Percentiles rank a stretch among this genome's conserved stretches.
These are phyloP conservation scores for Drosophila putrida DNA, from an alignment of 2,888 invertebrate genomes.

Conservation along the genomic window DNA sequence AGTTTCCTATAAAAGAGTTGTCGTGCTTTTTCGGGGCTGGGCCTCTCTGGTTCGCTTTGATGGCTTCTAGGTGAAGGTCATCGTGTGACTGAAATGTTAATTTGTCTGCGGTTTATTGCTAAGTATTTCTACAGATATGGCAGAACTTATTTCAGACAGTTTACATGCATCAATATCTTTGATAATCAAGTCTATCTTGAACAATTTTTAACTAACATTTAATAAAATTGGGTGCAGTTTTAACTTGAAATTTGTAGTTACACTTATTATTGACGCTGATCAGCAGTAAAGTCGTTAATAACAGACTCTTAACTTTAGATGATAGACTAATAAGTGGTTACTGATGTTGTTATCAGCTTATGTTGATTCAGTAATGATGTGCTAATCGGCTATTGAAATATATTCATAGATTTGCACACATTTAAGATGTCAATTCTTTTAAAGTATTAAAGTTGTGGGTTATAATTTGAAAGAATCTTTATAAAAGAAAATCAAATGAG, in stretches of 20 bases:
- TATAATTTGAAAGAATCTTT: too few relatives aligned
- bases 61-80: constrained; percentile 80
- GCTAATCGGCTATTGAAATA: too few relatives aligned
- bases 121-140: constrained; percentile 32
- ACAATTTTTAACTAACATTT: not conserved
- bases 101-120: constrained; percentile 48
- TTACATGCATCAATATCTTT: not conserved
- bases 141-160: constrained; percentile 10
- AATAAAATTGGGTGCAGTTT: not conserved
- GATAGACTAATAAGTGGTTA: not conserved
- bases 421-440: too few relatives aligned
- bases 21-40: constrained; percentile 44
- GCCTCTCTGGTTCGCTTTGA: constrained; percentile 66
- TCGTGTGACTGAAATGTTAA: constrained; percentile 75
- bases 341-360: not conserved
- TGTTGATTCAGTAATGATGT: not conserved
- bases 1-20: constrained; percentile 43
- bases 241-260: not conserved
- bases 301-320: not conserved
- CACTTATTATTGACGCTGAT: not conserved
- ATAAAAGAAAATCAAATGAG: too few relatives aligned
- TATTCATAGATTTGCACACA: too few relatives aligned
- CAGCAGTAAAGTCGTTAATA: not conserved
- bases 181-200: not conserved
- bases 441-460: too few relatives aligned